Conservation (phyloP, 2,797 vertebrate species). For the Tragelaphus eurycerus region DNA sequence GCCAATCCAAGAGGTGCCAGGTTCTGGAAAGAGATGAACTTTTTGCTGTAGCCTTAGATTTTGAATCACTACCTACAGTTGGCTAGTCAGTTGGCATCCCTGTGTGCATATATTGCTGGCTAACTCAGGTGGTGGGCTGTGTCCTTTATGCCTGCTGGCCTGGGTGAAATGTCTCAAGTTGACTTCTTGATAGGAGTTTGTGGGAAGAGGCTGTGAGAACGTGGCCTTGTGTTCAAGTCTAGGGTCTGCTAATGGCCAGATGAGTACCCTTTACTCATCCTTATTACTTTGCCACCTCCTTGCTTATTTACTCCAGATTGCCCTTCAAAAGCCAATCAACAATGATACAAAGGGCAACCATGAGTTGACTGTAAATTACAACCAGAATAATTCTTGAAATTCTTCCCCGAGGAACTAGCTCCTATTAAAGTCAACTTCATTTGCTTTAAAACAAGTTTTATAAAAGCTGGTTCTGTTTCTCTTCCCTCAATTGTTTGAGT, state of each 20-base stretch:
- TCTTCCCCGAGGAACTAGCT: not conserved
- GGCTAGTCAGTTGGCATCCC: not conserved
- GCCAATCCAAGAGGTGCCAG: not conserved
- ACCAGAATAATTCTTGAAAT: not conserved
- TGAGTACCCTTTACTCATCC: not conserved
- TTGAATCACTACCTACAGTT: constrained; percentile 22
- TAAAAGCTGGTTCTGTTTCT: not conserved
- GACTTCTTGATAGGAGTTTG: not conserved
- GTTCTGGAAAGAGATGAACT: not conserved
- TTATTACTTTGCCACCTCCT: not conserved
- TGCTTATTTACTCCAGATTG: not conserved
- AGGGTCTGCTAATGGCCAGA: not conserved
- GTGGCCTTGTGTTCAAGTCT: not conserved
- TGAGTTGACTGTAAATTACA: not conserved
- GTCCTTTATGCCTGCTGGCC: not conserved
- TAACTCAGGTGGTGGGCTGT: not conserved
- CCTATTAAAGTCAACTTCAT: not conserved
- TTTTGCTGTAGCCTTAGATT: constrained; percentile 33
- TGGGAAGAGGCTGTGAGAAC: not conserved
- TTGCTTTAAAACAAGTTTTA: not conserved
- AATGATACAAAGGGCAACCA: not conserved
- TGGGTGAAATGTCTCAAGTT: not conserved
- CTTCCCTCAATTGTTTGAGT: not conserved
- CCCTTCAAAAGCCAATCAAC: not conserved
- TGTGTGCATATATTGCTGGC: not conserved